These are phyloP conservation scores for Drosophila gaucha DNA, from an alignment of 2,888 invertebrate genomes.

Conservation along the genomic window DNA sequence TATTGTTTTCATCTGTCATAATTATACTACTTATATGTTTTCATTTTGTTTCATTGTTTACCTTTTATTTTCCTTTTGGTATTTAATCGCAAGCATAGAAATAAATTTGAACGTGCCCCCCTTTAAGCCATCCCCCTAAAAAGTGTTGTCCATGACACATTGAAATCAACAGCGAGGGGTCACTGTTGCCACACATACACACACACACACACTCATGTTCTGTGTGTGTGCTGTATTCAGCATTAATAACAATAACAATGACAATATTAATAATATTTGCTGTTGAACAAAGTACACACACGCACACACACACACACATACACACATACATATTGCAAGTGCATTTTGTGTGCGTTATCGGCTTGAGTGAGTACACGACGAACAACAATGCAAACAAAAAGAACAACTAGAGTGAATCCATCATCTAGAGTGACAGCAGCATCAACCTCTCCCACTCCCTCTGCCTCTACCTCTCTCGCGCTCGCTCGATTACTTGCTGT, in stretches of 20 bases:
- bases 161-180: slow-evolving; percentile 21
- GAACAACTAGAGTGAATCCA: slow-evolving; percentile 73
- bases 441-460: slow-evolving; percentile 2
- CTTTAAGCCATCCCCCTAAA: neutral
- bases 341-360: slow-evolving; percentile 61
- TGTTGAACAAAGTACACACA: slow-evolving; percentile 67
- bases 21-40: neutral
- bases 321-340: slow-evolving; percentile 26
- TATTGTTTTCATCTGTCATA: neutral
- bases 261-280: slow-evolving; percentile 68
- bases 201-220: slow-evolving; percentile 19
- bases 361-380: slow-evolving; percentile 36
- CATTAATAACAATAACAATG: slow-evolving; percentile 71
- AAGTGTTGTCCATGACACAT: slow-evolving; percentile 28
- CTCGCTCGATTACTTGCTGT: slow-evolving; percentile 12
- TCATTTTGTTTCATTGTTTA: neutral
- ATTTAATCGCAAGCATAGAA: neutral
- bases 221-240: slow-evolving; percentile 44
- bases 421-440: slow-evolving; percentile 43
- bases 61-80: neutral
- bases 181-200: slow-evolving; percentile 42
- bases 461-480: neutral
- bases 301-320: slow-evolving; percentile 4
- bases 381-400: slow-evolving; percentile 63
- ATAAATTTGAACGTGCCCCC: neutral